Evolutionary conservation across 2,797 vertebrate genomes (phyloP), one percentile per base, ranked within the genome.

Genomic region (Enoplosus armatus): DNA sequence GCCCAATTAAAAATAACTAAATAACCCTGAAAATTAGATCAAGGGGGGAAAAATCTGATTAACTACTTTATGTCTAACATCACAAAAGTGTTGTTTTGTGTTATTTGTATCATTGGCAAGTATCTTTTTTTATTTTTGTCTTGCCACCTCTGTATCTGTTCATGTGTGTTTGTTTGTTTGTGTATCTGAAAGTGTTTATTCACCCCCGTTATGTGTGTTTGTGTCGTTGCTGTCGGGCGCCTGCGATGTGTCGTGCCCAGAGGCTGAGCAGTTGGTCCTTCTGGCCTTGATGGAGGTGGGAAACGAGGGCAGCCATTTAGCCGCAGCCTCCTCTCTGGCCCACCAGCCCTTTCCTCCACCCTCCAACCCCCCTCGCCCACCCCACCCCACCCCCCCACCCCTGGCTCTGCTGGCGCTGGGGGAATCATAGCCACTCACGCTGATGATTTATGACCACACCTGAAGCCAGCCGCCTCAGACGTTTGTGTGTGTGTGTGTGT

Each of bases 401-500:
- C 26, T 3, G 26, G 60, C 64, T 69, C 60, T 54, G 51, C 66
- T 56, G 71, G 53, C 54, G 70, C 75, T 82, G 55, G 62, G 71
- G 85, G 90, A 88, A 85, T 93, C 89, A 80, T 74, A 89, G 77
- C 84, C 82, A 79, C 87, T 90, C 85, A 81, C 87, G 80, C 65
- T 50, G 82, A 78, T 95, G 94, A 95, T 94, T 95, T 93, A 94
- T 94, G 91, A 89, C 85, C 71, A 69, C 80, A 88, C 87, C 85
- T 88, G 75, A 81, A 89, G 85, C 80, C 82, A 91, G 88, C 43
- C 35, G 37, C 48, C 74, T 41, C 5, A 59, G 54, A 79, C 27
- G 59, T 68, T 16, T 66, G 61, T 14, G 1, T 29, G 80, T 69
- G 24, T 31, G 37, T 84, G 58, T 58, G 67, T 66, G 59, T 67